Conservation (phyloP, 2,797 vertebrate species). For the Percopsis omiscomaycus region DNA sequence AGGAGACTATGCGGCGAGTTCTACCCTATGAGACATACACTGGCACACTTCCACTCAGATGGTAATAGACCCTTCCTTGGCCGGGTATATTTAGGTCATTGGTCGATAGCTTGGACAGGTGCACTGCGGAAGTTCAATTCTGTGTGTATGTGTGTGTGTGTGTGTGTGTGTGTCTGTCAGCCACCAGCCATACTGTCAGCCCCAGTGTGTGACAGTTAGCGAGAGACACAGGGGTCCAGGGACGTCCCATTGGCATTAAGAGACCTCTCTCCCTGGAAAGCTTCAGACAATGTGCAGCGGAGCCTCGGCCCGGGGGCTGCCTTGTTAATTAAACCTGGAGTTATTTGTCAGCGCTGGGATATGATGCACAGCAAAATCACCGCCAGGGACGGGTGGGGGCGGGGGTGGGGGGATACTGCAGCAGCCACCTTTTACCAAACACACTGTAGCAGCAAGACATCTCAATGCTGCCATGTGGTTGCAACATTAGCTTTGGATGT, state of each 20-base stretch:
- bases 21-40: conserved; percentile 25
- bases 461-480: conserved; percentile 38
- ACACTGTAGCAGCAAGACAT: conserved; percentile 50
- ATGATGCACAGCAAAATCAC: conserved; percentile 64
- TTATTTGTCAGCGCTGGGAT: conserved; percentile 67
- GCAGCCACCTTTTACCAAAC: conserved; percentile 64
- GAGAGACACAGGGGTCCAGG: conserved; percentile 44
- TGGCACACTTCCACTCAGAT: conserved; percentile 27
- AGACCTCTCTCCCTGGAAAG: conserved; percentile 63
- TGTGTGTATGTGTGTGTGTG: conserved; percentile 12
- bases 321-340: conserved; percentile 72
- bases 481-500: conserved; percentile 29
- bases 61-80: conserved; percentile 34
- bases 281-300: conserved; percentile 56
- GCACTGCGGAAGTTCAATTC: conserved; percentile 32
- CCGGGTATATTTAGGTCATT: conserved; percentile 66
- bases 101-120: conserved; percentile 53
- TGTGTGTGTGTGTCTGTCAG: neutral
- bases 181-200: conserved; percentile 50
- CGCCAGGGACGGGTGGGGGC: conserved; percentile 44
- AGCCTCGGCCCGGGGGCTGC: conserved; percentile 44
- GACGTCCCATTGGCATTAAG: conserved; percentile 65
- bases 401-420: conserved; percentile 47
- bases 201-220: conserved; percentile 57
- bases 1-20: conserved; percentile 9